Conservation (phyloP, 2,797 vertebrate genomes). For the Phaenicophaeus curvirostris region DNA sequence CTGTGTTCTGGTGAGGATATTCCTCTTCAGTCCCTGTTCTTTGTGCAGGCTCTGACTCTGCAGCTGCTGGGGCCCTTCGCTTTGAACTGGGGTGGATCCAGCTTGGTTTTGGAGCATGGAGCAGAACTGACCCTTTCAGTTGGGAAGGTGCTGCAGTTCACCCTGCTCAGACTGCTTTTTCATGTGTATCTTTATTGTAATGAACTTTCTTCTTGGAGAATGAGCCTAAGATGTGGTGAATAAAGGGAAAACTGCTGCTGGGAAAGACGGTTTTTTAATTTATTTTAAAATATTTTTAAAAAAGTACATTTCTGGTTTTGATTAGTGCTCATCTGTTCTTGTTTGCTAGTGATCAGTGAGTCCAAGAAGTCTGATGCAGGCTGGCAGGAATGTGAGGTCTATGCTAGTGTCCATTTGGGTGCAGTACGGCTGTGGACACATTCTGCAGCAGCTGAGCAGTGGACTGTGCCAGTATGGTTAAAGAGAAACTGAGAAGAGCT, state of each 20-base stretch:
- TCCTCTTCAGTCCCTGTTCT: background rate
- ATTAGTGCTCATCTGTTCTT: background rate
- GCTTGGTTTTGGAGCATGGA: background rate
- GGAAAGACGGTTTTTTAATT: no score
- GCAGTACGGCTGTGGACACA: rapidly evolving
- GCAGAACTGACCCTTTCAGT: background rate
- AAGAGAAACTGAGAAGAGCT: background rate
- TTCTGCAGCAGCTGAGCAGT: background rate
- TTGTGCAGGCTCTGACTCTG: background rate
- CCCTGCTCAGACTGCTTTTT: background rate
- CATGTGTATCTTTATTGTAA: no score
- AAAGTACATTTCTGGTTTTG: background rate
- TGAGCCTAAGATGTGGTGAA: background rate
- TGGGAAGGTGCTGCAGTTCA: background rate
- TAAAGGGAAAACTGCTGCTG: background rate
- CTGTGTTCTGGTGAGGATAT: background rate
- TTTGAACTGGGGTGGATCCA: background rate
- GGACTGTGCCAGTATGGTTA: background rate
- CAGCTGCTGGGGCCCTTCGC: background rate
- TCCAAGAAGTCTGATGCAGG: background rate
- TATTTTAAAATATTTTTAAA: no score
- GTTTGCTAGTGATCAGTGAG: background rate
- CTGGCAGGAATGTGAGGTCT: background rate
- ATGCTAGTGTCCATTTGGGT: rapidly evolving
- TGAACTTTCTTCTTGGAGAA: background rate